phyloP scores from a whole-genome alignment of 2,113 vertebrate species.

The Cyanoramphus novaezelandiae region DNA sequence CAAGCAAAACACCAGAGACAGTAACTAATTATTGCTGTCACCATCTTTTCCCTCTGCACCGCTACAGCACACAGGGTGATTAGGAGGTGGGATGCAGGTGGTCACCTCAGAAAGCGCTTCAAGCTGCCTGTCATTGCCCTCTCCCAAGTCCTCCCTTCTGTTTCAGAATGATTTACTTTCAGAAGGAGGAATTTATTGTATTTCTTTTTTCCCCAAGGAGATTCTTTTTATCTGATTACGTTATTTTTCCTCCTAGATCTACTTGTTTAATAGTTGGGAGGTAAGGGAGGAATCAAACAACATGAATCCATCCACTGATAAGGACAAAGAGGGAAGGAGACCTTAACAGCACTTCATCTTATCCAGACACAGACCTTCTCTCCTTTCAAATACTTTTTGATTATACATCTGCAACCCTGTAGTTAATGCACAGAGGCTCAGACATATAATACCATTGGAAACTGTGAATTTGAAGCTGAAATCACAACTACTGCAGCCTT shows the following conservation, averaged over 20 bases:
- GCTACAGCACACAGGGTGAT: not conserved
- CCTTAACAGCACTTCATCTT: not conserved
- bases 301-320: not conserved
- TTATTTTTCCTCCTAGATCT: not conserved
- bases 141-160: not conserved
- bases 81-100: rapidly evolving
- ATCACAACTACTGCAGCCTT: not conserved
- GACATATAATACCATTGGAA: not conserved
- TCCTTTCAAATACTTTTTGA: not conserved
- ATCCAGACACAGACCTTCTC: not conserved
- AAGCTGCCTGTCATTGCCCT: not conserved
- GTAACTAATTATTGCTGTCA: not conserved
- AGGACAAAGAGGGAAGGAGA: not conserved
- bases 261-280: not conserved
- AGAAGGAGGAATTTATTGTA: not conserved
- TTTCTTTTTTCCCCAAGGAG: not conserved
- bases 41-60: not conserved
- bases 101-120: not conserved
- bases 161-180: not conserved
- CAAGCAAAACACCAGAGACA: not conserved
- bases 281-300: not conserved
- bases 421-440: not conserved
- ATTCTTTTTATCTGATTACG: not conserved
- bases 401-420: not conserved
- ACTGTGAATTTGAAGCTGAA: not conserved